These are phyloP conservation scores for Scytalopus superciliaris DNA, from an alignment of 2,113 vertebrate genomes.

Conservation along the genomic window DNA sequence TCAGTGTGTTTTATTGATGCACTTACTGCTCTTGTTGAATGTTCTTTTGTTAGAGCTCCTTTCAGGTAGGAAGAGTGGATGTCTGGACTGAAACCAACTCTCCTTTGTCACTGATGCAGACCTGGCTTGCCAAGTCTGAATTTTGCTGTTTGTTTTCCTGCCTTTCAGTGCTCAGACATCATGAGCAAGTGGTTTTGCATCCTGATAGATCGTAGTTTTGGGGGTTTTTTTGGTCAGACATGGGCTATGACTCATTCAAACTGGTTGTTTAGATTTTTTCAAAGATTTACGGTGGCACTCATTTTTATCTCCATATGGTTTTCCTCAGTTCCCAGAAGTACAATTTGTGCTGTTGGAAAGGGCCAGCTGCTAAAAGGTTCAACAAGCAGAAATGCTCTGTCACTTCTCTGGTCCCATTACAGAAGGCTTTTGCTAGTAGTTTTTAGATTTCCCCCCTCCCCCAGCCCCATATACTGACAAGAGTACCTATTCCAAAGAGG, in stretches of 20 bases:
- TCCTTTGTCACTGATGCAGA: background rate
- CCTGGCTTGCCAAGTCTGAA: background rate
- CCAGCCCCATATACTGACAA: background rate
- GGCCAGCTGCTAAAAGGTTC: background rate
- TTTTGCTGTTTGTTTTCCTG: background rate
- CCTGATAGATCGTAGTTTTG: background rate
- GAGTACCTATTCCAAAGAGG: background rate
- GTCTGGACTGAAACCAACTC: background rate
- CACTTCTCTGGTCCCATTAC: background rate
- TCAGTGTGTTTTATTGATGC: background rate
- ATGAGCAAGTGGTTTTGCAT: background rate
- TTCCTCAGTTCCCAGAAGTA: background rate
- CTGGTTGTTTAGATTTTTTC: background rate
- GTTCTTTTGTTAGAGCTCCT: background rate
- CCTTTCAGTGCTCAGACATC: background rate
- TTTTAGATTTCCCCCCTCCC: background rate
- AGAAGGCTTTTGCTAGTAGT: background rate
- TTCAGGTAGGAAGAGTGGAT: background rate
- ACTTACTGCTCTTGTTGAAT: background rate
- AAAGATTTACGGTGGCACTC: background rate
- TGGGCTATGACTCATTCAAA: background rate
- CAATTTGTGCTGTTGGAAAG: background rate
- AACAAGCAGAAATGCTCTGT: background rate
- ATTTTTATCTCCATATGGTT: slow-evolving; percentile 3
- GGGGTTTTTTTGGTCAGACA: background rate